These are phyloP conservation scores for Scomber japonicus DNA, from an alignment of 2,113 vertebrate species.

Conservation along the genomic window DNA sequence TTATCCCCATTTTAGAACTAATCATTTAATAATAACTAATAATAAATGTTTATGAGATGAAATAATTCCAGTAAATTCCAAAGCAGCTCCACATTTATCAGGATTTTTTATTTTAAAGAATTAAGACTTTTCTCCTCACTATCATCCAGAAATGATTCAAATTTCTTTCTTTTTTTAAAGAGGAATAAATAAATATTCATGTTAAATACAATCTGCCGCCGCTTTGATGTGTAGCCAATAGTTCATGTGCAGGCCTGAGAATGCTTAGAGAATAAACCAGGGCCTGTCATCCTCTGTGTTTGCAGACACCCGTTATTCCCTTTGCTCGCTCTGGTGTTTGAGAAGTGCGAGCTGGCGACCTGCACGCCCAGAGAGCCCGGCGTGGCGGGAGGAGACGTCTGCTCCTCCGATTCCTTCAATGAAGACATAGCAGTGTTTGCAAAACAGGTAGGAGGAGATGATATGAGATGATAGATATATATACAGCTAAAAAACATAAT, in stretches of 20 bases:
- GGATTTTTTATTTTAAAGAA: no score
- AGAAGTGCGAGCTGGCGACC: constrained; percentile 98
- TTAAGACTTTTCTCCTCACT: no score
- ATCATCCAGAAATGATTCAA: no score
- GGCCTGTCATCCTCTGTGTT: constrained; percentile 54
- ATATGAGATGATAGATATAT: background rate
- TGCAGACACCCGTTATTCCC: constrained; percentile 96
- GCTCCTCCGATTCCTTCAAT: constrained; percentile 97
- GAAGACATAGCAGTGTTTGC: constrained; percentile 98
- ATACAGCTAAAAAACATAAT: background rate
- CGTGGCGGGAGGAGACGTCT: constrained; percentile 95
- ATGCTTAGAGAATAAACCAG: background rate
- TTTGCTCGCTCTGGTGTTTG: constrained; percentile 96
- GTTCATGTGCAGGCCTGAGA: constrained; percentile 17
- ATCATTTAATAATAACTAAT: no score
- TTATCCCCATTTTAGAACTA: no score
- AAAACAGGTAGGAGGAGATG: constrained; percentile 87
- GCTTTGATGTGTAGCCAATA: background rate
- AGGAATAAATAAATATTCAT: constrained; percentile 1
- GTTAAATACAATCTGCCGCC: background rate
- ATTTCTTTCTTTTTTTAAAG: background rate
- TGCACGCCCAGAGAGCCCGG: constrained; percentile 96
- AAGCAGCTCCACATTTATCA: no score
- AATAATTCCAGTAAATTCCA: no score
- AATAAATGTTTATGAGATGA: no score